Evolutionary conservation across 2,113 vertebrate species (phyloP).

Genomic region (Gambusia holbrooki): DNA sequence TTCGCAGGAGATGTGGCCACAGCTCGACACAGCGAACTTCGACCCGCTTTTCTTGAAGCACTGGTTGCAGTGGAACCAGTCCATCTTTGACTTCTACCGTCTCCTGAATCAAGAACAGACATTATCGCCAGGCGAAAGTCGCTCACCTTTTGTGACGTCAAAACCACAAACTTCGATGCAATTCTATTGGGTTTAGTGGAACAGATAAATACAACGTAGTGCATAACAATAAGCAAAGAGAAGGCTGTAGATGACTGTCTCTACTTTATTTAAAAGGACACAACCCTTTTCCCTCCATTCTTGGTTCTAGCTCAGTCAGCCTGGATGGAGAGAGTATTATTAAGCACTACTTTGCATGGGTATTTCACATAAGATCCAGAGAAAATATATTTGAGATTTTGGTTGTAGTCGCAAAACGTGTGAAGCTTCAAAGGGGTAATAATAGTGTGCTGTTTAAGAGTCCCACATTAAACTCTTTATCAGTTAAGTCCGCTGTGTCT

Average conservation of each 20-base stretch:
- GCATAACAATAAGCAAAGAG: neutral
- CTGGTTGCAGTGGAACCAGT: slow-evolving; percentile 91
- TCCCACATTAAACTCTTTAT: too few species aligned
- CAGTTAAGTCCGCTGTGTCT: too few species aligned
- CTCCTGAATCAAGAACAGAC: neutral
- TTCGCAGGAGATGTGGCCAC: slow-evolving; percentile 87
- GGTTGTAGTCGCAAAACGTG: too few species aligned
- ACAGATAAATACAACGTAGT: neutral
- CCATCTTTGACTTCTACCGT: slow-evolving; percentile 70
- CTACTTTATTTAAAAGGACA: too few species aligned
- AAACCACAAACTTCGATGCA: neutral
- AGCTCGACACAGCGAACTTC: slow-evolving; percentile 83
- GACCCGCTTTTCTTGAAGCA: slow-evolving; percentile 80
- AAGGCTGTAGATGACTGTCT: neutral
- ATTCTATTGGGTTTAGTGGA: neutral
- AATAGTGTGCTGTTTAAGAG: too few species aligned
- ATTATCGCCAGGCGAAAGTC: neutral
- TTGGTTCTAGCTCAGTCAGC: too few species aligned
- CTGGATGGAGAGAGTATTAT: too few species aligned
- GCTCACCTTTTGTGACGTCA: neutral
- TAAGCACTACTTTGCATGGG: too few species aligned
- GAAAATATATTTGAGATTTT: too few species aligned
- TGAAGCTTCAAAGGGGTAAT: too few species aligned
- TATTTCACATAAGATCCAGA: too few species aligned
- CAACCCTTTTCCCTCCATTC: too few species aligned